Percentiles rank a stretch among this genome's conserved stretches.
Evolutionary conservation across 2,797 vertebrate species (phyloP).

Genomic region (Parauchenoglanis ngamensis): DNA sequence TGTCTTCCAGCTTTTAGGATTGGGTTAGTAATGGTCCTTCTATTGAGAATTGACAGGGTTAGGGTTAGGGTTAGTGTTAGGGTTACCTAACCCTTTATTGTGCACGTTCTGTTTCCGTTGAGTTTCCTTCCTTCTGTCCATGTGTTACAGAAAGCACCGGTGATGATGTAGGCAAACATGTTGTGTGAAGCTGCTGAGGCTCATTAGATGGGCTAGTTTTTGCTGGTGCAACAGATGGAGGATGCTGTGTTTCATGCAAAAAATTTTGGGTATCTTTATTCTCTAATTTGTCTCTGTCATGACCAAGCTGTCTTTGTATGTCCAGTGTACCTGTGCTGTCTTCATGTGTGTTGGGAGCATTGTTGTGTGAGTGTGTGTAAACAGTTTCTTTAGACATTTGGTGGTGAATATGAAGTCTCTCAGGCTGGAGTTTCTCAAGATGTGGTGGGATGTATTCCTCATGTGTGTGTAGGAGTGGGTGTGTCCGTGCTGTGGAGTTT

Average conservation of each 20-base stretch:
- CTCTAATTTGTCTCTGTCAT: conserved; percentile 3
- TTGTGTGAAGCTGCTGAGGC: conserved; percentile 17
- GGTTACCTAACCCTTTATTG: too few relatives aligned
- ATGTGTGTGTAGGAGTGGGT: conserved; percentile 22
- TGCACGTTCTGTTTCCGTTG: neutral
- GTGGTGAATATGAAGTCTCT: conserved; percentile 30
- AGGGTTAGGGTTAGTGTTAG: too few relatives aligned
- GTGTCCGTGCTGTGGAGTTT: conserved; percentile 46
- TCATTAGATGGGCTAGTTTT: conserved; percentile 17
- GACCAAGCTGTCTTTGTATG: conserved; percentile 3
- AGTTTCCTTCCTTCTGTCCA: conserved; percentile 11
- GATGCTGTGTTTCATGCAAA: conserved; percentile 36
- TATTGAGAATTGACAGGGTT: neutral
- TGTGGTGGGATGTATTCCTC: conserved; percentile 73
- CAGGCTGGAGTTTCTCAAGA: conserved; percentile 60
- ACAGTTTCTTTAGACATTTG: conserved; percentile 39
- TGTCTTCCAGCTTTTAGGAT: neutral
- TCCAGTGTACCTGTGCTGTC: conserved; percentile 14
- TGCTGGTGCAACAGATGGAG: conserved; percentile 10
- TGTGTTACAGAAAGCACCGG: conserved; percentile 22
- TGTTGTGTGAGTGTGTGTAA: conserved; percentile 10
- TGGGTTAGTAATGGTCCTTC: neutral
- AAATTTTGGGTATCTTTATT: conserved; percentile 33
- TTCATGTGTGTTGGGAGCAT: conserved; percentile 18
- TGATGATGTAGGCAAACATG: conserved; percentile 48